phyloP scores from a whole-genome alignment of 1,140 invertebrate genomes.

The Macrobrachium rosenbergii region DNA sequence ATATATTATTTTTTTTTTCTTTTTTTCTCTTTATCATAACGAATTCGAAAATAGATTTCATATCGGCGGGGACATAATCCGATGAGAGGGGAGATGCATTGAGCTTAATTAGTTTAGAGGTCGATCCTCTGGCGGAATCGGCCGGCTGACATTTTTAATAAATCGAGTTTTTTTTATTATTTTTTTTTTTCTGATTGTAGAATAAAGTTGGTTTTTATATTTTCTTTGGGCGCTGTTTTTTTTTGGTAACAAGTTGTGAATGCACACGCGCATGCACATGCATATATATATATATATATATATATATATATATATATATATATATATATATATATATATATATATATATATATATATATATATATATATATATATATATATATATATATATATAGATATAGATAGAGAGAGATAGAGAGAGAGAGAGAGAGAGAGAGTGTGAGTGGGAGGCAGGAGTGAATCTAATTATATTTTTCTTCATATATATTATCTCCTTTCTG shows the following conservation, averaged over 20 bases:
- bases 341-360: background rate
- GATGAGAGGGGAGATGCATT: too few relatives aligned
- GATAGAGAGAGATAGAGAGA: conserved; percentile 8
- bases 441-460: background rate
- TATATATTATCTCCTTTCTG: background rate
- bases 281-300: conserved; percentile 3
- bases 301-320: conserved; percentile 21
- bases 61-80: too few relatives aligned
- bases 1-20: too few relatives aligned
- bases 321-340: conserved; percentile 11
- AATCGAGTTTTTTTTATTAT: too few relatives aligned
- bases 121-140: too few relatives aligned
- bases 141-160: too few relatives aligned
- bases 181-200: too few relatives aligned
- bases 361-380: conserved; percentile 15
- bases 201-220: background rate
- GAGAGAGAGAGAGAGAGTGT: conserved; percentile 6
- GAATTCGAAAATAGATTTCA: too few relatives aligned
- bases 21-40: too few relatives aligned
- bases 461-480: background rate
- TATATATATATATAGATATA: conserved; percentile 8
- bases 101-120: too few relatives aligned
- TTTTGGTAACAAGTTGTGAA: background rate
- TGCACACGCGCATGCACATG: background rate
- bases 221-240: background rate